Conservation (phyloP, 1,140 invertebrate species). For the Cydia strobilella region DNA sequence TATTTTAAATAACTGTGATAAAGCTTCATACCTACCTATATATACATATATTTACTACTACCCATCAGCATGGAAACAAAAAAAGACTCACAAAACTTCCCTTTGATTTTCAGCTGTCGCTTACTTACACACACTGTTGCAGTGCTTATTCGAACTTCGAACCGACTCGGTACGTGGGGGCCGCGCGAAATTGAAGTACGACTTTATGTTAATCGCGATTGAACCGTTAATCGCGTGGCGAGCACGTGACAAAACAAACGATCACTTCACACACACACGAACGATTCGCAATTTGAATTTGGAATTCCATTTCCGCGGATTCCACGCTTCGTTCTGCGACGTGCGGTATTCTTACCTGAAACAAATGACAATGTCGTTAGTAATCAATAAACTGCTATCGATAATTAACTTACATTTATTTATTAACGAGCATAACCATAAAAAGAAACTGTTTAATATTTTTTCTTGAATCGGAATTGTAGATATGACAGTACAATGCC, state of each 20-base stretch:
- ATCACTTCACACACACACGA: constrained; percentile 48
- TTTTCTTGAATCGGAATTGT: constrained; percentile 29
- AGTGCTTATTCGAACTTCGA: constrained; percentile 34
- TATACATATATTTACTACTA: background rate
- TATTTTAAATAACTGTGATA: background rate
- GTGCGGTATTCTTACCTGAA: constrained; percentile 59
- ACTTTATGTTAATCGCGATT: constrained; percentile 66
- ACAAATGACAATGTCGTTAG: constrained; percentile 53
- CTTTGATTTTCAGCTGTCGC: constrained; percentile 67
- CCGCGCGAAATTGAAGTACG: constrained; percentile 65
- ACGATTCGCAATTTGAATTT: constrained; percentile 58
- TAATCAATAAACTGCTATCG: background rate
- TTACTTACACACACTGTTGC: constrained; percentile 48
- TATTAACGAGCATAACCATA: constrained; percentile 4
- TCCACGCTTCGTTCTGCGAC: constrained; percentile 31
- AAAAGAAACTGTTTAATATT: constrained; percentile 26
- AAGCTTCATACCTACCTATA: no score
- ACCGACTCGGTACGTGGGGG: constrained; percentile 41
- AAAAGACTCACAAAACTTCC: constrained; percentile 46
- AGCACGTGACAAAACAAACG: constrained; percentile 60
- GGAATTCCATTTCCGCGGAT: constrained; percentile 50
- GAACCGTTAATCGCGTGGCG: constrained; percentile 63
- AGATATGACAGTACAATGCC: constrained; percentile 35
- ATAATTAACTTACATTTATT: constrained; percentile 14
- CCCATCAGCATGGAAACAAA: constrained; percentile 32